phyloP scores from a whole-genome alignment of 2,888 invertebrate genomes.

The Philhelius pedissequus region DNA sequence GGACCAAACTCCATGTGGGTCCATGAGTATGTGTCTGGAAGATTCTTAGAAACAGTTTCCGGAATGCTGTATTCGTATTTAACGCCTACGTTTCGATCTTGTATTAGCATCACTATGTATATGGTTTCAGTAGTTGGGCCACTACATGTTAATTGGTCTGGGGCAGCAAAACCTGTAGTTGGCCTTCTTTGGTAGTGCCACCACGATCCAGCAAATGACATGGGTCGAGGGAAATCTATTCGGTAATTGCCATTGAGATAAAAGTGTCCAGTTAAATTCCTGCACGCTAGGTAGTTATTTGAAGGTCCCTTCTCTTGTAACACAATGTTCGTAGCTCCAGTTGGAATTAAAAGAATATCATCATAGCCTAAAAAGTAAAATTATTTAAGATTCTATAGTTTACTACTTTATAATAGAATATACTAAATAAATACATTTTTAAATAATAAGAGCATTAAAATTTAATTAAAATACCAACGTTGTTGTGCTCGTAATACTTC shows the following conservation, averaged over 20 bases:
- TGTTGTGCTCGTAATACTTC: too few relatives aligned
- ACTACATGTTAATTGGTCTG: constrained; percentile 89
- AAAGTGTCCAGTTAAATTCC: constrained; percentile 90
- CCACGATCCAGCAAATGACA: constrained; percentile 89
- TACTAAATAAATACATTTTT: too few relatives aligned
- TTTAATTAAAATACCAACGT: too few relatives aligned
- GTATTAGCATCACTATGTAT: constrained; percentile 89
- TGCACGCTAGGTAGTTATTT: constrained; percentile 93
- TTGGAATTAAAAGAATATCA: constrained; percentile 93
- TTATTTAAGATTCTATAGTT: neutral
- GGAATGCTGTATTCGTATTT: constrained; percentile 95
- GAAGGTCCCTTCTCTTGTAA: constrained; percentile 89
- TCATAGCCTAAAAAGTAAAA: constrained; percentile 86
- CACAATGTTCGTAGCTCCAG: constrained; percentile 93
- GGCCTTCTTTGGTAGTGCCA: constrained; percentile 94
- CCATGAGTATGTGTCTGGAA: constrained; percentile 91
- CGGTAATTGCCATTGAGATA: constrained; percentile 97
- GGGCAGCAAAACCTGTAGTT: constrained; percentile 88
- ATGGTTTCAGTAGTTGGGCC: constrained; percentile 96
- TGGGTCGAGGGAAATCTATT: constrained; percentile 91
- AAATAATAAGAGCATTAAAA: too few relatives aligned
- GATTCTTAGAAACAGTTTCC: constrained; percentile 83
- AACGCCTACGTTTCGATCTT: constrained; percentile 91
- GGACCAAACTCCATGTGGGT: constrained; percentile 83
- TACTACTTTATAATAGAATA: neutral